Conservation (phyloP, 2,113 vertebrate genomes). For the Bos indicus region DNA sequence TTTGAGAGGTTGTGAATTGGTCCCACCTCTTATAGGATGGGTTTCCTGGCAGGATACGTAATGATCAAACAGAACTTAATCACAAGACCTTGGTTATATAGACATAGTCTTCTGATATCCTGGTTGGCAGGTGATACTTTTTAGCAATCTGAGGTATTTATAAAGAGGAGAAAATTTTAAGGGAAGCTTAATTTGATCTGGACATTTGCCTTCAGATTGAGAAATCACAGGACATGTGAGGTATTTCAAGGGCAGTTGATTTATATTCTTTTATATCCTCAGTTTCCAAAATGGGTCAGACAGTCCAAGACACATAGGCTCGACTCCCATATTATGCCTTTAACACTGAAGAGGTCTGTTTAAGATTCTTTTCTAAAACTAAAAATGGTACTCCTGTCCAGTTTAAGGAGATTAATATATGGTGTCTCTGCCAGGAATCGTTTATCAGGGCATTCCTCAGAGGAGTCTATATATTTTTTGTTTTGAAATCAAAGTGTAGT, state of each 20-base stretch:
- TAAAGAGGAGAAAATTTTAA: too few species aligned
- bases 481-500: background rate
- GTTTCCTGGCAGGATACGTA: fast-evolving
- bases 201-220: background rate
- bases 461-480: background rate
- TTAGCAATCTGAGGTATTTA: too few species aligned
- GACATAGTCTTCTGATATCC: too few species aligned
- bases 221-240: fast-evolving
- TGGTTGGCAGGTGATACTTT: background rate
- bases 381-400: background rate
- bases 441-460: background rate
- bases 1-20: background rate
- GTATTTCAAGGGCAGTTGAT: background rate
- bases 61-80: background rate
- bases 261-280: background rate
- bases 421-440: background rate
- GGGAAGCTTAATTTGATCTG: too few species aligned
- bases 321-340: background rate
- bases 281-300: background rate
- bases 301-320: background rate
- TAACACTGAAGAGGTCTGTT: background rate
- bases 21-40: fast-evolving
- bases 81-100: fast-evolving
- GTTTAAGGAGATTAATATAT: background rate
- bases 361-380: background rate